Evolutionary conservation across 1,140 invertebrate genomes (phyloP), one percentile per base, ranked within the genome.

Genomic region (Panulirus ornatus): DNA sequence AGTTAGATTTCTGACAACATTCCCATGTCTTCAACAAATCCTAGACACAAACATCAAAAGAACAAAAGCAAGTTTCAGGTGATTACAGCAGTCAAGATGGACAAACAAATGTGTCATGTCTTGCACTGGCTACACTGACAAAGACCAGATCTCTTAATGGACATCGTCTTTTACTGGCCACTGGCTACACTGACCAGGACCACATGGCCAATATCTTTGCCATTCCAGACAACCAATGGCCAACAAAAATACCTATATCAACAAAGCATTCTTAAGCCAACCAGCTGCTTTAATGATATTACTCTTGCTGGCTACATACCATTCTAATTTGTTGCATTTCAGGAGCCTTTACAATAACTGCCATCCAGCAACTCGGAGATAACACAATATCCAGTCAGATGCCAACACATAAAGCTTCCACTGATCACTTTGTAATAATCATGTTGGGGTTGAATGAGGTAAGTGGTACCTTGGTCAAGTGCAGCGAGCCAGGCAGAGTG

Each of bases 21-120:
- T 89, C 81, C 88, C 79, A 89, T 42, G 44, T 54, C 42, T 88
- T 73, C n/a, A 42, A 89, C 75, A 73, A 83, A 89, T 63, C 54
- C 27, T 47, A 44, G 66, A 81, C 36, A 76, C 44, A 78, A 71
- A 86, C 75, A 87, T 87, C 73, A 87, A 86, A 86, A 27, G 71
- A 76, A 86, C 76, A 30, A 76, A 75, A 78, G 71, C 71, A 76
- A 78, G 27, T 78, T 58, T 40, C 27, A 86, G 66, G 63, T 79
- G 75, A 78, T 63, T 66, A 87, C 36, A 87, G 75, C 85, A 87
- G 51, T 40, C 66, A 19, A 66, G 73, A 86, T 38, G 47, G 47
- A 66, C 27, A 58, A 63, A 63, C 51, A 34, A 30, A 83, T 83
- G 6, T n/a, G 54, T 40, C 47, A 76, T 66, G 30, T 70, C 27